Percentiles rank a stretch among this genome's conserved stretches.
Evolutionary conservation across 1,140 invertebrate genomes (phyloP).

Genomic region (Diorhabda sublineata): DNA sequence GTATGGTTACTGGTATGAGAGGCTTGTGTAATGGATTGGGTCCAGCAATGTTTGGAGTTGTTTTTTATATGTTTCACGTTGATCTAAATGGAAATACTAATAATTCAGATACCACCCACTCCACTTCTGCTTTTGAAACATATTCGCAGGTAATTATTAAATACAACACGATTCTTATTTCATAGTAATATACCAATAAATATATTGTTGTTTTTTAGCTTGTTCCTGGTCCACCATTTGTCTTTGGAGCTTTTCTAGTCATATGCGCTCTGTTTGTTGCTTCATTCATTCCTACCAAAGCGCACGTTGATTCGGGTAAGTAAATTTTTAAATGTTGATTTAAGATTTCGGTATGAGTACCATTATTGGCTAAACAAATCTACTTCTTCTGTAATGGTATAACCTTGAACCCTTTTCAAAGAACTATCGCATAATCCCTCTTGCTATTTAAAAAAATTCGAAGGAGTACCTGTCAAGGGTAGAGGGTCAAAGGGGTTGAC

Average conservation of each 20-base stretch:
- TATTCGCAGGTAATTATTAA: slow-evolving; percentile 51
- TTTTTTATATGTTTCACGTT: slow-evolving; percentile 98
- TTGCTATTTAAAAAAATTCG: too few species aligned
- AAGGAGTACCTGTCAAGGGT: too few species aligned
- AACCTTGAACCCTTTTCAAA: too few species aligned
- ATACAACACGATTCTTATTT: background rate
- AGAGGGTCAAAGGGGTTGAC: too few species aligned
- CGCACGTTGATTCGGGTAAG: slow-evolving; percentile 39
- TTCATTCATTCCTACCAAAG: slow-evolving; percentile 43
- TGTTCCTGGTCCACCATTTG: slow-evolving; percentile 98
- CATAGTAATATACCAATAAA: too few species aligned
- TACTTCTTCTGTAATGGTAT: too few species aligned
- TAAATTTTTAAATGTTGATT: background rate
- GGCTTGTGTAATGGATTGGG: slow-evolving; percentile 91
- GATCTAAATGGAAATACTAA: slow-evolving; percentile 78
- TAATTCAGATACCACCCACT: slow-evolving; percentile 50
- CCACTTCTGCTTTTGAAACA: slow-evolving; percentile 56
- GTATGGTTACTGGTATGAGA: slow-evolving; percentile 95
- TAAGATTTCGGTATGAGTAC: too few species aligned
- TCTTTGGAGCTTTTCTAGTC: slow-evolving; percentile 95
- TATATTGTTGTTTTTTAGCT: slow-evolving; percentile 48
- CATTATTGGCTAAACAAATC: too few species aligned
- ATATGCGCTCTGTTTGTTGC: slow-evolving; percentile 69
- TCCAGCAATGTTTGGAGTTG: slow-evolving; percentile 94
- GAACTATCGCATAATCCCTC: too few species aligned